Evolutionary conservation across 2,113 vertebrate species (phyloP).

Genomic region (Cochlearius cochlearius): DNA sequence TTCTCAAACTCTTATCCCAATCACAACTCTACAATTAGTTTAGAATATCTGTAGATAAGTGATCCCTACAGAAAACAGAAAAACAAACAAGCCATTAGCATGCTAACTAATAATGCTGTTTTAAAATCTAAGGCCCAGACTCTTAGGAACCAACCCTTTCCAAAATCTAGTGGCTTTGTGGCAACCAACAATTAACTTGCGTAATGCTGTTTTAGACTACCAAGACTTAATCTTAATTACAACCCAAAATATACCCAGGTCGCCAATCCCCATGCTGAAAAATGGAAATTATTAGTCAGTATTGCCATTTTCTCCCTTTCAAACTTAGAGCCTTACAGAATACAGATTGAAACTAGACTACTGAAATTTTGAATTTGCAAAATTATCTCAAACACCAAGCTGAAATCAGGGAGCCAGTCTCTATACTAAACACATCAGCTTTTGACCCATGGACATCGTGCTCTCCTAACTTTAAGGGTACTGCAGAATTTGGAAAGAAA

Average conservation of each 20-base stretch:
- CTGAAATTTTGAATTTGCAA: neutral
- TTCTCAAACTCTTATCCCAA: neutral
- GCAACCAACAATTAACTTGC: neutral
- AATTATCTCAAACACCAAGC: neutral
- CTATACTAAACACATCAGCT: neutral
- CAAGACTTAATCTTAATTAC: neutral
- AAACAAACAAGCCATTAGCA: neutral
- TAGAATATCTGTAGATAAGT: neutral
- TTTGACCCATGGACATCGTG: neutral
- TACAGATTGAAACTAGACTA: neutral
- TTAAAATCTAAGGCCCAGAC: neutral
- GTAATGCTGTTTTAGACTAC: neutral
- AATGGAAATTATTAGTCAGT: neutral
- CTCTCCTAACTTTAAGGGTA: neutral
- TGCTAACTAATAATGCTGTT: neutral
- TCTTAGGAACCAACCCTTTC: neutral
- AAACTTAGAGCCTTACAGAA: neutral
- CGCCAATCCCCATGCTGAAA: neutral
- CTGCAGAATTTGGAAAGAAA: neutral
- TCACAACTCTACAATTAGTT: neutral
- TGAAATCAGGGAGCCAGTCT: neutral
- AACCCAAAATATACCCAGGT: neutral
- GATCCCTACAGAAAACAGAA: neutral
- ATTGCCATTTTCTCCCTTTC: neutral
- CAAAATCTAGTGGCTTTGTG: neutral